Evolutionary conservation across 2,797 vertebrate species (phyloP), one percentile per base, ranked within the genome.

Genomic region (Gambelia wislizenii): DNA sequence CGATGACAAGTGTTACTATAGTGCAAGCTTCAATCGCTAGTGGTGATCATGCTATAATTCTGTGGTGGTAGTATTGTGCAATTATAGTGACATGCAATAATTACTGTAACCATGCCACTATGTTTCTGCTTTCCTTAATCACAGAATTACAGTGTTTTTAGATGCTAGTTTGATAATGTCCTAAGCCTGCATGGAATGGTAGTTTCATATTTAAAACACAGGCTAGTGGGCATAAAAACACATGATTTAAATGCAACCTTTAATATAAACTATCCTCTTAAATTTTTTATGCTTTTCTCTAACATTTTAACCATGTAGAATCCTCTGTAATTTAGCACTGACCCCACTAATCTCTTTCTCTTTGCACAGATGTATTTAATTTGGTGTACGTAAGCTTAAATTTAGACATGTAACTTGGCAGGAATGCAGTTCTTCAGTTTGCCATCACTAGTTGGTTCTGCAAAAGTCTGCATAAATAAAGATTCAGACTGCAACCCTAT

Each of bases 131-230:
- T n/a, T n/a, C n/a, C n/a, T n/a, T n/a, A n/a, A n/a, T n/a, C n/a
- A n/a, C n/a, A n/a, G n/a, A n/a, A n/a, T n/a, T n/a, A n/a, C n/a
- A n/a, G n/a, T n/a, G n/a, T n/a, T n/a, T n/a, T n/a, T n/a, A n/a
- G n/a, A n/a, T n/a, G n/a, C n/a, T n/a, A n/a, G n/a, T n/a, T n/a
- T n/a, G n/a, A n/a, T n/a, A n/a, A n/a, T n/a, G n/a, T n/a, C n/a
- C n/a, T 70, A 54, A 72, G 30, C 6, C 49, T 49, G 42, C 83
- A 80, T 4, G 27, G 18, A 25, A 30, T 36, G 6, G 0, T 56
- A 44, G 54, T 56, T 72, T 69, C 64, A 87, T 44, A 56, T 81
- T 81, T 72, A 42, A 87, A 81, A 70, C 39, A 69, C 25, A 56
- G 25, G 64, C 36, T 67, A 3, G 7, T 47, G 56, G 33, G 33